These are phyloP conservation scores for Drosophila incognita DNA, from an alignment of 2,888 invertebrate species.

Conservation along the genomic window DNA sequence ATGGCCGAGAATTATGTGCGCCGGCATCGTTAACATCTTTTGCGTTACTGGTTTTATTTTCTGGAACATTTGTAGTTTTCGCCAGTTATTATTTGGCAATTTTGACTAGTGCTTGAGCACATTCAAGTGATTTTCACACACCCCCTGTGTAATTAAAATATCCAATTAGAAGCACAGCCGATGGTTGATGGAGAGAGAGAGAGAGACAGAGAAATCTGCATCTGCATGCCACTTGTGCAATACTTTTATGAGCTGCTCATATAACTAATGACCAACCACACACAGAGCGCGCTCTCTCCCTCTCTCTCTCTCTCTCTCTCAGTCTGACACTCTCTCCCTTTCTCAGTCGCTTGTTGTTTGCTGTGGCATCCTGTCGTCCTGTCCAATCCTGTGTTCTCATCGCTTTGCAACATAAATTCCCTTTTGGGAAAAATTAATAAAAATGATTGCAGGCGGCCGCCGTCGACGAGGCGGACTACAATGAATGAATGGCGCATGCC, in stretches of 20 bases:
- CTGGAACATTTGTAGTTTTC: constrained; percentile 12
- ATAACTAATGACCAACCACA: constrained; percentile 54
- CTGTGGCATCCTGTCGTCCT: constrained; percentile 3
- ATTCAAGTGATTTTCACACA: constrained; percentile 15
- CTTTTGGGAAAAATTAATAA: constrained; percentile 76
- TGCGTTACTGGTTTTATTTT: constrained; percentile 5
- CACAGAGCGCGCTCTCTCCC: background rate
- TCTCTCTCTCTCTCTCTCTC: background rate
- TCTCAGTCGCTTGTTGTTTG: background rate
- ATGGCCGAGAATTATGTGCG: constrained; percentile 46
- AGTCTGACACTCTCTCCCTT: background rate
- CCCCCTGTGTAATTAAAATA: constrained; percentile 69
- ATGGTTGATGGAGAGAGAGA: background rate
- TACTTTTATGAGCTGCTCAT: constrained; percentile 61
- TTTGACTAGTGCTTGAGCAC: constrained; percentile 49
- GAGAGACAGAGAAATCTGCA: constrained; percentile 32
- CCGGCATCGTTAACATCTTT: constrained; percentile 51
- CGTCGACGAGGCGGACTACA: constrained; percentile 48
- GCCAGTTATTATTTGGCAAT: constrained; percentile 66
- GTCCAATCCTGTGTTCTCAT: constrained; percentile 19
- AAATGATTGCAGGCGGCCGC: constrained; percentile 72
- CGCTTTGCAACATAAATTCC: constrained; percentile 67
- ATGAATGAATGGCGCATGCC: constrained; percentile 79
- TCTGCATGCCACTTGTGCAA: constrained; percentile 14
- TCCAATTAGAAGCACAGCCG: constrained; percentile 62